Conservation (phyloP, 2,888 invertebrate species). For the Capitulum mitella region DNA sequence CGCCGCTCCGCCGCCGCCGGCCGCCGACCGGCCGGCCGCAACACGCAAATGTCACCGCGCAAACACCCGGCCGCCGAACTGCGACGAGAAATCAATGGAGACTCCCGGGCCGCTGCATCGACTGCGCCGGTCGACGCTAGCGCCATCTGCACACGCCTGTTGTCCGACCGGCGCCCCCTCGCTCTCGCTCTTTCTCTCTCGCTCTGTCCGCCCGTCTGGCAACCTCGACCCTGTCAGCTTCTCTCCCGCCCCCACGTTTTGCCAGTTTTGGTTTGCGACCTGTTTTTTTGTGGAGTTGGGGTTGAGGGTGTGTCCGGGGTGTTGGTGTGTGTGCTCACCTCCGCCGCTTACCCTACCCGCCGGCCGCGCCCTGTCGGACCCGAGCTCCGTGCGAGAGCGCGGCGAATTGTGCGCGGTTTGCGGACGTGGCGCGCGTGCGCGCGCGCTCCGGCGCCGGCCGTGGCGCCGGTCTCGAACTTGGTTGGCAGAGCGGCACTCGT, state of each 20-base stretch:
- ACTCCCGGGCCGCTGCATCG: slow-evolving; percentile 9
- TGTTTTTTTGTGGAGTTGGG: not conserved
- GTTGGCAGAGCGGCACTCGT: not conserved
- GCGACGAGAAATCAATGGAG: slow-evolving; percentile 25
- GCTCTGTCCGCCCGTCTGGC: slow-evolving; percentile 22
- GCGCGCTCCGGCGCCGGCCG: not conserved
- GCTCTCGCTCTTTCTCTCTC: slow-evolving; percentile 1
- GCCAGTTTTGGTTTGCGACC: not conserved
- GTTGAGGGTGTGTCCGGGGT: not conserved
- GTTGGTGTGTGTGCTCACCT: not conserved
- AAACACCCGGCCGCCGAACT: not conserved
- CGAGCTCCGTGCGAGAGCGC: not conserved
- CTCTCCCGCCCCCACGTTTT: slow-evolving; percentile 1
- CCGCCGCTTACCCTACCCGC: not conserved
- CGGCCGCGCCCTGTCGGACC: not conserved
- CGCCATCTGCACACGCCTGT: slow-evolving; percentile 6
- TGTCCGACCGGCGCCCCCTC: not conserved
- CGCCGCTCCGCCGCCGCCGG: not conserved
- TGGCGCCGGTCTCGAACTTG: too few relatives aligned
- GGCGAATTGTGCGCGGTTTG: not conserved
- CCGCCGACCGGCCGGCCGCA: not conserved
- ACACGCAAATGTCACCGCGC: slow-evolving; percentile 17
- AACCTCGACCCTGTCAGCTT: not conserved
- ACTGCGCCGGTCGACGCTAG: not conserved
- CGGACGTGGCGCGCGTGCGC: not conserved